Evolutionary conservation across 2,888 invertebrate genomes (phyloP).

Genomic region (Portevinia maculata): DNA sequence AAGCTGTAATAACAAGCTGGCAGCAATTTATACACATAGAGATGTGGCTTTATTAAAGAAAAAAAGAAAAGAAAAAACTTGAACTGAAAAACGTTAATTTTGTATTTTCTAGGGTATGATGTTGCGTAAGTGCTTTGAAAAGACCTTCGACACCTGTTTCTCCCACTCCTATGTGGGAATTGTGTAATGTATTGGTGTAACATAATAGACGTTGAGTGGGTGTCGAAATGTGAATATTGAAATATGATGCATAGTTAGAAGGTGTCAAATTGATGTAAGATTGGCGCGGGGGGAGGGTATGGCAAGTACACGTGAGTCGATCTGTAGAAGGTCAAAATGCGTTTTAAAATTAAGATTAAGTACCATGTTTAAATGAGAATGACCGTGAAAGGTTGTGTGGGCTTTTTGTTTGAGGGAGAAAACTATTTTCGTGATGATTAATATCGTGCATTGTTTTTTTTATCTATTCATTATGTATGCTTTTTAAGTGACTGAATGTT

Average conservation of each 20-base stretch:
- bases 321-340: slow-evolving; percentile 9
- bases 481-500: no score
- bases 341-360: background rate
- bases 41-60: slow-evolving; percentile 31
- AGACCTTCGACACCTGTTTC: slow-evolving; percentile 38
- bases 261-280: slow-evolving; percentile 1
- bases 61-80: background rate
- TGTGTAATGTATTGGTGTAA: slow-evolving; percentile 5
- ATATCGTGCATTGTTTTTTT: no score
- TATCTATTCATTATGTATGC: no score
- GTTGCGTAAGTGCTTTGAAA: slow-evolving; percentile 48
- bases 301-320: background rate
- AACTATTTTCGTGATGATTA: no score
- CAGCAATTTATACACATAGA: slow-evolving; percentile 32
- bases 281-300: background rate
- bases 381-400: no score
- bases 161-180: slow-evolving; percentile 5
- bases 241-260: slow-evolving; percentile 25
- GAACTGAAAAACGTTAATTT: background rate
- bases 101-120: slow-evolving; percentile 17
- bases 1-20: slow-evolving; percentile 42
- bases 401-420: background rate
- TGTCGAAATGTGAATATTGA: slow-evolving; percentile 40
- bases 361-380: no score
- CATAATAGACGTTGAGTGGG: slow-evolving; percentile 13